Conservation (phyloP, 2,888 invertebrate species). For the Augiades crinisus region DNA sequence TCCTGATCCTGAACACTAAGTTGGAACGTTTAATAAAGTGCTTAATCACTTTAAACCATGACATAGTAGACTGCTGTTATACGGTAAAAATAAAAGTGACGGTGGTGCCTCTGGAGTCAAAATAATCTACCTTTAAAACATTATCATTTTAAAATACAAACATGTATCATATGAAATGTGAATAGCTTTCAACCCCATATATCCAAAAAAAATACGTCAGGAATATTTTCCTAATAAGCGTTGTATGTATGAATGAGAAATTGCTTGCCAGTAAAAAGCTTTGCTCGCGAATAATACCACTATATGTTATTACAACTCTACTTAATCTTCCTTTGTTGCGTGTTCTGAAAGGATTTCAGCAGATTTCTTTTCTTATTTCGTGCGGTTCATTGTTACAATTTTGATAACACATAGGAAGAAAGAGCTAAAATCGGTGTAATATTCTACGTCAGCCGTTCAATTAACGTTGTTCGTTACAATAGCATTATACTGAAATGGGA, state of each 20-base stretch:
- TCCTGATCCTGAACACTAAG: no score
- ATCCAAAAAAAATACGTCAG: slow-evolving; percentile 10
- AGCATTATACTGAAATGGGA: slow-evolving; percentile 15
- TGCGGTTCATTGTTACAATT: slow-evolving; percentile 41
- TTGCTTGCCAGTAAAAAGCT: slow-evolving; percentile 49
- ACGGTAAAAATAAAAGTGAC: no score
- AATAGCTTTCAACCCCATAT: not conserved
- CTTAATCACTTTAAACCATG: no score
- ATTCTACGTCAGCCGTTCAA: not conserved
- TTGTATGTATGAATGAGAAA: slow-evolving; percentile 41
- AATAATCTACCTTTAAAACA: no score
- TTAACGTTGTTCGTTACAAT: not conserved
- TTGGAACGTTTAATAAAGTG: no score
- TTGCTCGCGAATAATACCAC: slow-evolving; percentile 45
- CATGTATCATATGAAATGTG: no score
- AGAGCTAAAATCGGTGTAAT: not conserved
- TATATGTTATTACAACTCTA: slow-evolving; percentile 59
- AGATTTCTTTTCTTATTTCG: slow-evolving; percentile 47
- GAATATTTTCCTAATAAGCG: slow-evolving; percentile 13
- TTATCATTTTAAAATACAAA: no score
- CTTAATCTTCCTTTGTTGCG: slow-evolving; percentile 66
- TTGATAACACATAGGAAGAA: slow-evolving; percentile 41
- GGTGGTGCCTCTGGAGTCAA: no score
- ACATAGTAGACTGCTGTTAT: no score
- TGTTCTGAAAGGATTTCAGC: slow-evolving; percentile 57